phyloP scores from a whole-genome alignment of 2,888 invertebrate genomes.

The Agonum fuliginosum region DNA sequence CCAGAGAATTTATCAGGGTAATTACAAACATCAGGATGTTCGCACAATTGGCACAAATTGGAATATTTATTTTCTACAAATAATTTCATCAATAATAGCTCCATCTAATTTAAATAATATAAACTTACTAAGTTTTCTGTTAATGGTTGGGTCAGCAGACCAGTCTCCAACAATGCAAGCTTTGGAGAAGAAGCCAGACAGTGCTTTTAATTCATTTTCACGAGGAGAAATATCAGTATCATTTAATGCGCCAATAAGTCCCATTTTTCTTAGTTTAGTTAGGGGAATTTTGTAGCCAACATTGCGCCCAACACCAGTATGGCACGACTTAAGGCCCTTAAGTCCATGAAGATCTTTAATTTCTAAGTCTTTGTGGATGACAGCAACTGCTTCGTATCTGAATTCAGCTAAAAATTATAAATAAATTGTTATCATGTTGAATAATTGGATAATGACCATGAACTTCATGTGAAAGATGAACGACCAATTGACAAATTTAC shows the following conservation, averaged over 20 bases:
- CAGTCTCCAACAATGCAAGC: slow-evolving; percentile 92
- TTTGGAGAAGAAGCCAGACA: slow-evolving; percentile 85
- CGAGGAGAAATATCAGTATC: slow-evolving; percentile 82
- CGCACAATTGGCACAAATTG: slow-evolving; percentile 87
- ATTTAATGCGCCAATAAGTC: slow-evolving; percentile 80
- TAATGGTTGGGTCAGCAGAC: slow-evolving; percentile 84
- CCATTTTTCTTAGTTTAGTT: slow-evolving; percentile 84
- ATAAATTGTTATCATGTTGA: neutral
- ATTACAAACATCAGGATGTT: slow-evolving; percentile 84
- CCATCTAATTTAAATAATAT: neutral
- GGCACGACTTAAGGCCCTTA: slow-evolving; percentile 87
- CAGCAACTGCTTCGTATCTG: slow-evolving; percentile 88
- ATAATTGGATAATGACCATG: slow-evolving; percentile 38
- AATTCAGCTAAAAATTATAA: slow-evolving; percentile 78
- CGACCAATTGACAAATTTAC: slow-evolving; percentile 28
- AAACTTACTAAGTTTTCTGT: slow-evolving; percentile 82
- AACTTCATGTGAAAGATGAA: slow-evolving; percentile 18
- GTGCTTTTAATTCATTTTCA: slow-evolving; percentile 88
- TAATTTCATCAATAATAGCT: neutral
- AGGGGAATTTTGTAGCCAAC: slow-evolving; percentile 91
- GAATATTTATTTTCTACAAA: slow-evolving; percentile 82
- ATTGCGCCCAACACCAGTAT: slow-evolving; percentile 90
- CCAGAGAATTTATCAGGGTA: slow-evolving; percentile 91
- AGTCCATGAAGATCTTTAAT: slow-evolving; percentile 81
- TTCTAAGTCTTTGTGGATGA: slow-evolving; percentile 84